phyloP scores from a whole-genome alignment of 2,113 vertebrate species.

The Guaruba guarouba region DNA sequence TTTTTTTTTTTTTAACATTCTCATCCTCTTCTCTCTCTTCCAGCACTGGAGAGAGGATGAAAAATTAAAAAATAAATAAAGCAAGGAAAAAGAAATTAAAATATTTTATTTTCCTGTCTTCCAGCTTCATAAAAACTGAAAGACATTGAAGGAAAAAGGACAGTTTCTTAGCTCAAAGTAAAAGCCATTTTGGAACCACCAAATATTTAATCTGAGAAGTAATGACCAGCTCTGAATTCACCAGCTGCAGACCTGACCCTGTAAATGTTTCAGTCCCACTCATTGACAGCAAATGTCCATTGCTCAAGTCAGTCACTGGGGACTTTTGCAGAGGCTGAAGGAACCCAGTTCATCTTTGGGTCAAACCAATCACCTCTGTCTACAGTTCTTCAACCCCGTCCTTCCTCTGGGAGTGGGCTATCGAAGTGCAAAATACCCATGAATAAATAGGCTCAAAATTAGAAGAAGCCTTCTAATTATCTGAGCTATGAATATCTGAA shows the following conservation, averaged over 20 bases:
- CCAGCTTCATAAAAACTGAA: not conserved
- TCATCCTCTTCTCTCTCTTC: not conserved
- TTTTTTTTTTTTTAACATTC: not conserved
- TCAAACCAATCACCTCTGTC: constrained; percentile 26
- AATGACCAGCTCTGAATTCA: not conserved
- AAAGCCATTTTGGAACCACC: not conserved
- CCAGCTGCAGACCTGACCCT: not conserved
- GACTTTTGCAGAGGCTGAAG: not conserved
- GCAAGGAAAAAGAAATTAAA: not conserved
- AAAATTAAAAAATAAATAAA: not conserved
- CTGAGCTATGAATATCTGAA: not conserved
- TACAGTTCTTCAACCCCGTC: not conserved
- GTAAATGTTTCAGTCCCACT: not conserved
- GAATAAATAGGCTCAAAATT: constrained; percentile 55
- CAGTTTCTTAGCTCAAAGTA: not conserved
- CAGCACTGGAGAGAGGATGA: not conserved
- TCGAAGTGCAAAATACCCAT: constrained; percentile 50
- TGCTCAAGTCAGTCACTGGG: not conserved
- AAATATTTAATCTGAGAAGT: not conserved
- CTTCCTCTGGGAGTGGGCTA: constrained; percentile 14
- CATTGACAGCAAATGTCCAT: not conserved
- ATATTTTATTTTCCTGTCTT: not conserved
- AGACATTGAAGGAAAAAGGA: not conserved
- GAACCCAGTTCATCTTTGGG: not conserved
- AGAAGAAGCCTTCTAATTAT: constrained; percentile 44